Evolutionary conservation across 2,113 vertebrate species (phyloP), one percentile per base, ranked within the genome.

Genomic region (Cavia porcellus): DNA sequence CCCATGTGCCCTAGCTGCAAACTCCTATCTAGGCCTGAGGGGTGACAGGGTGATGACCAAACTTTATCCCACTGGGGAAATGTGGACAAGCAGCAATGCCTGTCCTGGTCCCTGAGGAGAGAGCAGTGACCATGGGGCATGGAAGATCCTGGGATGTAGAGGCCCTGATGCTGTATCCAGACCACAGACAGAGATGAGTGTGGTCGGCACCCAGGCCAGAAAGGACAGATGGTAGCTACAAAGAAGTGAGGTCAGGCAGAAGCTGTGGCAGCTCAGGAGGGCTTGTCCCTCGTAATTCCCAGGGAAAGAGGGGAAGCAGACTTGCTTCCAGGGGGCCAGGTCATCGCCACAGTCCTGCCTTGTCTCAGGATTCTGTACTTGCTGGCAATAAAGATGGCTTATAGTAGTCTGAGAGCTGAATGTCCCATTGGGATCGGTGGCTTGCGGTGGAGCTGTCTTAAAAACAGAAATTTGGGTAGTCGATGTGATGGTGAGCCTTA

Each of bases 301-400:
- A 84, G 97, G 95, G 97, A 97, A 85, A 68, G 45, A 82, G 97
- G 97, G 86, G 91, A 98, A 97, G 98, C 97, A 96, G 98, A 97
- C 96, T 55, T 35, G 96, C 94, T 96, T 98, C 98, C 88, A 96
- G 92, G 98, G 98, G 96, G 96, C 98, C 97, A 97, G 97, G 97
- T 98, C 98, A 96, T 86, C 93, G 97, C 97, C 97, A 89, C 96
- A 98, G 98, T 98, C 98, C 96, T 90, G 94, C 89, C 96, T 98
- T 91, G 89, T 92, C 97, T 98, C 89, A 80, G 97, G 96, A 96
- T 90, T 97, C 92, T 82, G 92, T 93, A 92, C 96, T 98, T 96
- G 96, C 97, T 98, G 98, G 98, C 98, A 95, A 98, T 97, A 98
- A 98, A 95, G 97, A 99, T 98, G 98, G 98, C 98, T 99, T 98